A percentile compares a stretch with the other conserved stretches of the same genome.
Evolutionary conservation across 1,140 invertebrate species (phyloP).

Genomic region (Brachionus rotundiformis): DNA sequence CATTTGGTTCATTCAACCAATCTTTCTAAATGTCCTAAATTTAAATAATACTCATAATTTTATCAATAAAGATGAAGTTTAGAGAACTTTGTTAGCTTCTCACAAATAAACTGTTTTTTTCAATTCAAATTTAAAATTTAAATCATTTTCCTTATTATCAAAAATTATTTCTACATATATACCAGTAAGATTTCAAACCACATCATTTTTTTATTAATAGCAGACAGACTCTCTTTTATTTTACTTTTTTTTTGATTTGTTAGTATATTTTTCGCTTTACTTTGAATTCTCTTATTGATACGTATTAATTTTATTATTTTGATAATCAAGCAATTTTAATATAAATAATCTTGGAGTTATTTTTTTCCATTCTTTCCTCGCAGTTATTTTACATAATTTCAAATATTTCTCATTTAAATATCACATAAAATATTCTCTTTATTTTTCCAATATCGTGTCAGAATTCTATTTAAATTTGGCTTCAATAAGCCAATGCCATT

Average conservation of each 20-base stretch:
- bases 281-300: not conserved
- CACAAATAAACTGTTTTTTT: no score
- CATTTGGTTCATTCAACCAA: not conserved
- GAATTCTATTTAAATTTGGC: not conserved
- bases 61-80: not conserved
- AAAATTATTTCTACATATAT: no score
- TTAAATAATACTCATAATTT: no score
- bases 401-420: not conserved
- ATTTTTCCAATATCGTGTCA: not conserved
- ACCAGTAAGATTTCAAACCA: no score
- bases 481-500: not conserved
- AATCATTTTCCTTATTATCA: no score
- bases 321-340: not conserved
- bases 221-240: not conserved
- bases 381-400: not conserved
- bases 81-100: no score
- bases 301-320: not conserved
- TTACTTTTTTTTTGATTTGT: not conserved
- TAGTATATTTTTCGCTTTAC: not conserved
- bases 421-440: not conserved
- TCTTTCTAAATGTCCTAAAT: not conserved
- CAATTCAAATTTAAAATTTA: no score
- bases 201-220: not conserved
- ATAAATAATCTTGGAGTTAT: conserved; percentile 16
- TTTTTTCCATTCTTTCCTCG: not conserved